phyloP scores from a whole-genome alignment of 2,888 invertebrate genomes.

The Epirrhoe tristata region DNA sequence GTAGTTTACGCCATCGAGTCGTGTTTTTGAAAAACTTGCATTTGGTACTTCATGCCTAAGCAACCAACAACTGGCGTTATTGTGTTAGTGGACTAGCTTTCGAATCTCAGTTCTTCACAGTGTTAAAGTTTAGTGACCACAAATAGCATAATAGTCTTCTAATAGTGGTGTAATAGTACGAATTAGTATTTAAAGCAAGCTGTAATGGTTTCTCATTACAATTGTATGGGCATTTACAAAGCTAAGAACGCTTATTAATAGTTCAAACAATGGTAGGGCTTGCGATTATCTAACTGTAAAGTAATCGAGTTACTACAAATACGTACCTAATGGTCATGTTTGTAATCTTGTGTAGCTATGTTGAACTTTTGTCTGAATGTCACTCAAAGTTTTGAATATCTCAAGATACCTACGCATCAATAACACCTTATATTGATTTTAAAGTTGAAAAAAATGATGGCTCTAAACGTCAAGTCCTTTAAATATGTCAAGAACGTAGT shows the following conservation, averaged over 20 bases:
- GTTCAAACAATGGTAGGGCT: constrained; percentile 39
- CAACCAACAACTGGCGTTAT: not conserved
- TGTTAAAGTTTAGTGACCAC: constrained; percentile 47
- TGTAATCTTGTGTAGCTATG: not conserved
- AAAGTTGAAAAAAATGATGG: too few species aligned
- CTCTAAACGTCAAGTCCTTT: too few species aligned
- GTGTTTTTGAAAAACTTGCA: too few species aligned
- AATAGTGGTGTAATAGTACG: constrained; percentile 46
- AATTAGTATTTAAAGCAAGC: constrained; percentile 35
- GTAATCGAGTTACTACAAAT: constrained; percentile 1
- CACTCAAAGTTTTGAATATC: too few species aligned
- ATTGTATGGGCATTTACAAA: constrained; percentile 59
- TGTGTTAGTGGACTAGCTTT: constrained; percentile 18
- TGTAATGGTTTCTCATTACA: constrained; percentile 44
- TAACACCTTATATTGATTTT: too few species aligned
- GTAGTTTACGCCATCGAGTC: too few species aligned
- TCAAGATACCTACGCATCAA: too few species aligned
- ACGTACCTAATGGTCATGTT: not conserved
- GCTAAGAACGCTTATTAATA: constrained; percentile 53
- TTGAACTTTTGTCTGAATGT: not conserved
- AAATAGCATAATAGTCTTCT: constrained; percentile 49
- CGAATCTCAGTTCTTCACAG: not conserved
- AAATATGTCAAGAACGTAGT: too few species aligned
- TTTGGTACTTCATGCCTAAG: too few species aligned
- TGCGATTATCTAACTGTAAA: constrained; percentile 8